Evolutionary conservation across 1,140 invertebrate species (phyloP).

Genomic region (Temnothorax curvispinosus): DNA sequence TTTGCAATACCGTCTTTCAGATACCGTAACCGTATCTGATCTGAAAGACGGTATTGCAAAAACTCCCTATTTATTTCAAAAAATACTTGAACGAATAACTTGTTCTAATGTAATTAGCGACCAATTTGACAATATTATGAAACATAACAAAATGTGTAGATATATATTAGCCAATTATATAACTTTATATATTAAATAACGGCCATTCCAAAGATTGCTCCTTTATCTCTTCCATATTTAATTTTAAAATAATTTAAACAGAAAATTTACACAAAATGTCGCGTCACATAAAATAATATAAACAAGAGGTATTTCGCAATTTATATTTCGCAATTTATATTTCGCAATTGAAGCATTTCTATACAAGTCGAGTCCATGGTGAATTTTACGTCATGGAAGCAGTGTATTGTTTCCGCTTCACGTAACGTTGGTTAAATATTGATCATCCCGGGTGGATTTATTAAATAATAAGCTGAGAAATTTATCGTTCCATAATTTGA

Average conservation of each 20-base stretch:
- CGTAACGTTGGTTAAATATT: conserved; percentile 11
- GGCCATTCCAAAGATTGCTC: background rate
- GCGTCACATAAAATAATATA: background rate
- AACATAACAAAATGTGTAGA: background rate
- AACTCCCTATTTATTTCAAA: background rate
- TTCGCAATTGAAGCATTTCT: background rate
- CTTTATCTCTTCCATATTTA: background rate
- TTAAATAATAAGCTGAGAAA: conserved; percentile 37
- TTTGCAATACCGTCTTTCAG: too few relatives aligned
- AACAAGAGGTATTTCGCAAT: background rate
- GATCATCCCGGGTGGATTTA: background rate
- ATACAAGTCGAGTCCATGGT: background rate
- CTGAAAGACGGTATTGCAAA: background rate
- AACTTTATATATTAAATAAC: background rate
- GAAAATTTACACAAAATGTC: background rate
- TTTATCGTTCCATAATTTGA: background rate
- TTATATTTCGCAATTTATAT: background rate
- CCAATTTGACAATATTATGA: background rate
- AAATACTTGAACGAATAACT: background rate
- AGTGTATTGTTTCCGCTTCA: conserved; percentile 24
- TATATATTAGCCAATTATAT: background rate
- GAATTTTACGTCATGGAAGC: background rate
- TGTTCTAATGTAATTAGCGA: background rate
- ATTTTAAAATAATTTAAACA: background rate
- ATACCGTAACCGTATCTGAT: too few relatives aligned